Evolutionary conservation across 2,888 invertebrate genomes (phyloP).

Genomic region (Pyrocoelia pectoralis): DNA sequence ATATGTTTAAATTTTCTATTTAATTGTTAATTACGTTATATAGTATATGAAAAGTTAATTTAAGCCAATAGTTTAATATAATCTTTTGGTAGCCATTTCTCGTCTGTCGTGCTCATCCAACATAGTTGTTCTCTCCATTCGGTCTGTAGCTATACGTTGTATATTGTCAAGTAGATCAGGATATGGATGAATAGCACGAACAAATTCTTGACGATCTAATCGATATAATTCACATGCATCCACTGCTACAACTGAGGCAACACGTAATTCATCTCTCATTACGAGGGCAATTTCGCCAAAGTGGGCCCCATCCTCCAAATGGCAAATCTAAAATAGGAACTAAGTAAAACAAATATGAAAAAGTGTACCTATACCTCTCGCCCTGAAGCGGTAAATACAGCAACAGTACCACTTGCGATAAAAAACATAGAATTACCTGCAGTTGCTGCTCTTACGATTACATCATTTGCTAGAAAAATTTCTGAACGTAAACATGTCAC

Average conservation of each 20-base stretch:
- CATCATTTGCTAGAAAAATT: constrained; percentile 64
- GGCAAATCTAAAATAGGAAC: constrained; percentile 57
- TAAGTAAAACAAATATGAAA: not conserved
- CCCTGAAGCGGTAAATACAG: constrained; percentile 62
- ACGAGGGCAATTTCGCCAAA: constrained; percentile 63
- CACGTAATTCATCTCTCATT: constrained; percentile 51
- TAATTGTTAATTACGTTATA: too few species aligned
- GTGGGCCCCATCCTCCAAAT: constrained; percentile 66
- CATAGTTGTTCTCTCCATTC: constrained; percentile 62
- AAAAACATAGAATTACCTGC: constrained; percentile 66
- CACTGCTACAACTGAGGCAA: constrained; percentile 57
- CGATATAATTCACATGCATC: constrained; percentile 59
- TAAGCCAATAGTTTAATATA: too few species aligned
- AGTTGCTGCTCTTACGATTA: constrained; percentile 63
- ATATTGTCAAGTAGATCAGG: constrained; percentile 61
- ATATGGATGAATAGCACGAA: constrained; percentile 58
- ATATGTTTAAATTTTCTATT: too few species aligned
- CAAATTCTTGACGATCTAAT: constrained; percentile 57
- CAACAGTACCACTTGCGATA: constrained; percentile 65
- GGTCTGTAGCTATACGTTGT: constrained; percentile 59
- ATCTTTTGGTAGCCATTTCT: constrained; percentile 31
- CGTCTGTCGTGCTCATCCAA: constrained; percentile 56
- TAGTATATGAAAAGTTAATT: too few species aligned
- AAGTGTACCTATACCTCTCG: constrained; percentile 51
- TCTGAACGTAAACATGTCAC: constrained; percentile 62